These are phyloP conservation scores for Cephalophus harveyi DNA, from an alignment of 2,113 vertebrate genomes.

Conservation along the genomic window DNA sequence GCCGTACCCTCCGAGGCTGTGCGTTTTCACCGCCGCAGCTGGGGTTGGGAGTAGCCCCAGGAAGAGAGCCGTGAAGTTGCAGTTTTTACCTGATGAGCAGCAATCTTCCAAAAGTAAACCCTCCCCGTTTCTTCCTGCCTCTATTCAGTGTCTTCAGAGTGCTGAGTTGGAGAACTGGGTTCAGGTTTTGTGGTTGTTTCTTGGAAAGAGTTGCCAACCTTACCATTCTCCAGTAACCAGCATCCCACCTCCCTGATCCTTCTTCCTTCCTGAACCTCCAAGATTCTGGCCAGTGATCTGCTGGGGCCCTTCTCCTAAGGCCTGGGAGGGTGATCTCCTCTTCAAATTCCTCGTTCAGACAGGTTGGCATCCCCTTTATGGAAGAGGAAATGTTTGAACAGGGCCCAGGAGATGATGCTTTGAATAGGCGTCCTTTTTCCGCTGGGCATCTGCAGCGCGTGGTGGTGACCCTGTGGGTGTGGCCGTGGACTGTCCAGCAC, in stretches of 20 bases:
- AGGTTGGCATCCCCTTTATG: not conserved
- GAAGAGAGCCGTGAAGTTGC: fast-evolving
- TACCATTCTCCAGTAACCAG: fast-evolving
- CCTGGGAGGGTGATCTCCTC: not conserved
- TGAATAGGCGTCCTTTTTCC: not conserved
- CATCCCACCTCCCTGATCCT: fast-evolving
- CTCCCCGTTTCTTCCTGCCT: fast-evolving
- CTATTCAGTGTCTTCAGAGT: not conserved
- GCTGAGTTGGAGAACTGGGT: fast-evolving
- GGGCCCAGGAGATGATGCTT: not conserved
- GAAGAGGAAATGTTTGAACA: not conserved
- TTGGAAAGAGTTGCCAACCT: not conserved
- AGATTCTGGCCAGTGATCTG: not conserved
- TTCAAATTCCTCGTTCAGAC: not conserved
- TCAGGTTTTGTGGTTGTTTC: fast-evolving
- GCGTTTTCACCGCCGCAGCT: fast-evolving
- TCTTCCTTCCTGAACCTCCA: not conserved
- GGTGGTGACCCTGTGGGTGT: not conserved
- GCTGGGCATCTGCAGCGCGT: fast-evolving
- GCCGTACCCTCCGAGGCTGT: fast-evolving
- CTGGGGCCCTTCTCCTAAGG: not conserved
- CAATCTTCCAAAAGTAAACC: fast-evolving
- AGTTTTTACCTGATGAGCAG: fast-evolving
- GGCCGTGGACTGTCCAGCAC: not conserved
- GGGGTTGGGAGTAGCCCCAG: not conserved